Base-by-base conservation (phyloP, 2,113 vertebrate genomes). In the Hymenochirus boettgeri region DNA sequence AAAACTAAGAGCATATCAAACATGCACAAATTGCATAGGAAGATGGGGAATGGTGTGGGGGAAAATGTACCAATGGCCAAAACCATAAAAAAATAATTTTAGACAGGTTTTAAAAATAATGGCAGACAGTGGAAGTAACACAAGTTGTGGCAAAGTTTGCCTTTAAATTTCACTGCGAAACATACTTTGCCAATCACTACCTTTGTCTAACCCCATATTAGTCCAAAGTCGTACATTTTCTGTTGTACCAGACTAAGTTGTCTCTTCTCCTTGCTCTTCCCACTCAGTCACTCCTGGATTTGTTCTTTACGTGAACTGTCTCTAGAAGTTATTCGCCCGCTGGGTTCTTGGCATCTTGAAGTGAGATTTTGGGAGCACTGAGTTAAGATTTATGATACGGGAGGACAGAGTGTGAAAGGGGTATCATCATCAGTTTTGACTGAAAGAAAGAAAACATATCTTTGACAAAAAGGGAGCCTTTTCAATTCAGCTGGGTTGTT, bases 391-490 rank as follows among this genome's bases (percentile, higher is more conserved):
- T 87, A 94, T 88, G 88, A 92, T 92, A 88, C 84, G 77, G 85
- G 90, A 88, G 91, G 93, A 93, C 91, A 94, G 92, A 86, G 90
- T 90, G 88, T 96, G 93, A 97, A 96, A 94, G 86, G 91, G 87
- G 86, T 90, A 95, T 95, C 93, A 95, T 95, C 93, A 93, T 92
- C 90, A 92, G 91, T 90, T 92, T 88, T 89, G 87, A 88, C 88
- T 89, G 91, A 92, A 91, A 93, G 91, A 95, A 92, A 96, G 93
- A 90, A 95, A 95, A 97, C 93, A 94, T 93, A 93, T 92, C 91
- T 92, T 82, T 86, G 85, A 93, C 92, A 91, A 91, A 94, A 93
- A 89, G 83, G 66, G 86, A 86, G 87, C 89, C 87, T 90, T 93
- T 86, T 87, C 92, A 88, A 94, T 93, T 96, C 93, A 94, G 85